Percentiles rank a stretch among this genome's conserved stretches.
phyloP scores from a whole-genome alignment of 2,113 vertebrate species.

The Leptodactylus fuscus region DNA sequence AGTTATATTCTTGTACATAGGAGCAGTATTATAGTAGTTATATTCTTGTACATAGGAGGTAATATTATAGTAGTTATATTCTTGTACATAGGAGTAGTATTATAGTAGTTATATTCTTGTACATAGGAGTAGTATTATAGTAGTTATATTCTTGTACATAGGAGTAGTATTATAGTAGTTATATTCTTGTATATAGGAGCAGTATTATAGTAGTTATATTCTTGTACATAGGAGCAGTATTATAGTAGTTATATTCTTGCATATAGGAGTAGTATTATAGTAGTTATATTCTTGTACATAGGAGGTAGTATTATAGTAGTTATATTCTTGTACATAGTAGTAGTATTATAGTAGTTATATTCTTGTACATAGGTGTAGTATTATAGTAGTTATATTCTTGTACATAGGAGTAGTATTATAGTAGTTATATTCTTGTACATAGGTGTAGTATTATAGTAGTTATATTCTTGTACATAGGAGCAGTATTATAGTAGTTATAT shows the following conservation, averaged over 20 bases:
- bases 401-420: not conserved
- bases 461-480: constrained; percentile 8
- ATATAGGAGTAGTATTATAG: not conserved
- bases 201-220: constrained; percentile 9
- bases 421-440: constrained; percentile 9
- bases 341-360: constrained; percentile 9
- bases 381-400: constrained; percentile 1
- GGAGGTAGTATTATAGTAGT: constrained; percentile 1
- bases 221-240: not conserved
- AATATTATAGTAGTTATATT: no score
- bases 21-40: not conserved
- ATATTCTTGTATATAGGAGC: constrained; percentile 2
- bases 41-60: no score
- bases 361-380: not conserved
- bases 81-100: no score
- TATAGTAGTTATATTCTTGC: constrained; percentile 15
- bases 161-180: constrained; percentile 9
- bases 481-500: constrained; percentile 11
- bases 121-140: not conserved
- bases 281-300: constrained; percentile 2
- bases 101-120: not conserved
- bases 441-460: constrained; percentile 14
- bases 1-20: constrained; percentile 8
- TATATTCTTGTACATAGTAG: not conserved
- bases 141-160: constrained; percentile 3